Evolutionary conservation across 2,888 invertebrate genomes (phyloP).

Genomic region (Lamellibrachia columna): DNA sequence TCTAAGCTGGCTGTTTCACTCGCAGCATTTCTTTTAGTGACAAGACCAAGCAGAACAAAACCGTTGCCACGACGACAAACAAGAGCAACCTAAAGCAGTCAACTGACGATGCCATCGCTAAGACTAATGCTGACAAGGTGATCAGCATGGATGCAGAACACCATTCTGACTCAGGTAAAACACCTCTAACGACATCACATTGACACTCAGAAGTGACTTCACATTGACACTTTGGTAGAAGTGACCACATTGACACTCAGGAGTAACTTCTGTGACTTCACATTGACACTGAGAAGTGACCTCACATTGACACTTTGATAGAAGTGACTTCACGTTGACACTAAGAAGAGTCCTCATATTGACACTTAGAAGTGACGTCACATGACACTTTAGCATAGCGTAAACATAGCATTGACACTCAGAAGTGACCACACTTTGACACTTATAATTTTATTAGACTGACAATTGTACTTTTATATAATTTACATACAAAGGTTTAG

Average conservation of each 20-base stretch:
- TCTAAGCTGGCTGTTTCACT: constrained; percentile 37
- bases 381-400: neutral
- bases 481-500: too few species aligned
- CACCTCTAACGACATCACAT: neutral
- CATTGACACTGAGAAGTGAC: neutral
- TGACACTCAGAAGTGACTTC: neutral
- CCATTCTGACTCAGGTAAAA: constrained; percentile 25
- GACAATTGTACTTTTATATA: too few species aligned
- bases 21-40: constrained; percentile 64
- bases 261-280: neutral
- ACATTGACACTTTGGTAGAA: neutral
- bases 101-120: constrained; percentile 56
- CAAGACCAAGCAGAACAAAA: constrained; percentile 43
- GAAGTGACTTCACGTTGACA: too few species aligned
- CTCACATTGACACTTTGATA: neutral
- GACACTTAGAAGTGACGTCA: neutral
- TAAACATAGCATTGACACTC: neutral
- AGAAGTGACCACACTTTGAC: neutral
- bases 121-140: constrained; percentile 55
- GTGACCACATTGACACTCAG: neutral
- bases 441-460: too few species aligned
- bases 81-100: constrained; percentile 43
- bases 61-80: constrained; percentile 6
- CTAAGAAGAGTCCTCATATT: neutral
- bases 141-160: constrained; percentile 33